phyloP scores from a whole-genome alignment of 2,113 vertebrate genomes.

The Microtus richardsoni region DNA sequence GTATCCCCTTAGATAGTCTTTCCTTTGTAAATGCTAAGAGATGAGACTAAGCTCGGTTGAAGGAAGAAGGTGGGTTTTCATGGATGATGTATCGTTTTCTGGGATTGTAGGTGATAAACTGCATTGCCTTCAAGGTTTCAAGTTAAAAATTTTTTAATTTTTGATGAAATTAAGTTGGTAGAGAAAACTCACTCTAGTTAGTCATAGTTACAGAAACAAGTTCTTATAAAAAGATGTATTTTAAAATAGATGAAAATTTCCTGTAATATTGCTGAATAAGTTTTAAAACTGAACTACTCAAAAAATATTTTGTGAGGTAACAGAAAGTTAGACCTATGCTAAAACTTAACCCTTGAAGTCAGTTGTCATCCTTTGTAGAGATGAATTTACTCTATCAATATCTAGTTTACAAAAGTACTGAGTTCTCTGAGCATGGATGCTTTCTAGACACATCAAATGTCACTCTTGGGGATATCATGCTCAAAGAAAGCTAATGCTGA shows the following conservation, averaged over 20 bases:
- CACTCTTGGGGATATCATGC: background rate
- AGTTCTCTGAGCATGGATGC: background rate
- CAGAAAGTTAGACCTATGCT: background rate
- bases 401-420: background rate
- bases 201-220: conserved; percentile 9
- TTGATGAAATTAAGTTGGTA: background rate
- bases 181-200: background rate
- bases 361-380: background rate
- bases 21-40: background rate
- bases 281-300: background rate
- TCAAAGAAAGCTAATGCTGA: background rate
- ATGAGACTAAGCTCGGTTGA: background rate
- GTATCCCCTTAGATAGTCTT: background rate
- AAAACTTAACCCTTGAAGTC: background rate
- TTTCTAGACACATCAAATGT: background rate
- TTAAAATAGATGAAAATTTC: background rate
- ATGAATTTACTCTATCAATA: background rate
- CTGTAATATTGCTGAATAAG: background rate
- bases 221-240: background rate
- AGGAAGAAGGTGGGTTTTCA: background rate
- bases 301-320: background rate
- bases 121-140: conserved; percentile 1
- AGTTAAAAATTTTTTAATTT: conserved; percentile 6
- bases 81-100: background rate
- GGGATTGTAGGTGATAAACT: background rate